Percentiles rank a stretch among this genome's conserved stretches.
Evolutionary conservation across 2,113 vertebrate genomes (phyloP).

Genomic region (Tachysurus vachellii): DNA sequence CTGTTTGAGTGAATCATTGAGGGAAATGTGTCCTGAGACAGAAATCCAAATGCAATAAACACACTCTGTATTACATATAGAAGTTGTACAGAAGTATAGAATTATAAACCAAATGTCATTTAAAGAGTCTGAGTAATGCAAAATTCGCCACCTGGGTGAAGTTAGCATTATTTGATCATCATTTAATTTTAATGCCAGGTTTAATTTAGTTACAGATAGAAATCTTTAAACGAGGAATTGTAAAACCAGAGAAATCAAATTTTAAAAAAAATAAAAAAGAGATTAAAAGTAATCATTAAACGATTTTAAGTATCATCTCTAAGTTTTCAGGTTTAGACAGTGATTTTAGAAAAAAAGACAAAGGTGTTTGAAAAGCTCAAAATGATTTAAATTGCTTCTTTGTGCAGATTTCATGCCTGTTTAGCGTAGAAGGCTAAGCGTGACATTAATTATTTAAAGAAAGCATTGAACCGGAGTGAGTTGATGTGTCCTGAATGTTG

Average conservation of each 20-base stretch:
- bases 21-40: not conserved
- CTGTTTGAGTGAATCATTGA: slow-evolving; percentile 43
- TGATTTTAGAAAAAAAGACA: not conserved
- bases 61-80: not conserved
- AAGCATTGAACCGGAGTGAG: not conserved
- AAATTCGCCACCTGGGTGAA: not conserved
- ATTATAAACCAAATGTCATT: not conserved
- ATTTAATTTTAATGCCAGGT: not conserved
- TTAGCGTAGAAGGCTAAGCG: not conserved
- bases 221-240: not conserved
- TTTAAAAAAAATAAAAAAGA: not conserved
- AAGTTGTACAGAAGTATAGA: not conserved
- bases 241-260: not conserved
- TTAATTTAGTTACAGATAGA: not conserved
- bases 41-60: not conserved
- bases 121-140: not conserved
- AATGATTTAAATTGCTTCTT: not conserved
- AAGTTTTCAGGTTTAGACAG: not conserved
- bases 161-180: not conserved
- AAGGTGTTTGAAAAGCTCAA: not conserved
- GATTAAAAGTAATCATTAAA: not conserved
- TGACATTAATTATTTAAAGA: not conserved
- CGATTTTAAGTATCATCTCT: not conserved
- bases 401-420: slow-evolving; percentile 9
- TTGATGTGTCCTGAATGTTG: not conserved